phyloP scores from a whole-genome alignment of 2,888 invertebrate species.

The Tipula vernalis region DNA sequence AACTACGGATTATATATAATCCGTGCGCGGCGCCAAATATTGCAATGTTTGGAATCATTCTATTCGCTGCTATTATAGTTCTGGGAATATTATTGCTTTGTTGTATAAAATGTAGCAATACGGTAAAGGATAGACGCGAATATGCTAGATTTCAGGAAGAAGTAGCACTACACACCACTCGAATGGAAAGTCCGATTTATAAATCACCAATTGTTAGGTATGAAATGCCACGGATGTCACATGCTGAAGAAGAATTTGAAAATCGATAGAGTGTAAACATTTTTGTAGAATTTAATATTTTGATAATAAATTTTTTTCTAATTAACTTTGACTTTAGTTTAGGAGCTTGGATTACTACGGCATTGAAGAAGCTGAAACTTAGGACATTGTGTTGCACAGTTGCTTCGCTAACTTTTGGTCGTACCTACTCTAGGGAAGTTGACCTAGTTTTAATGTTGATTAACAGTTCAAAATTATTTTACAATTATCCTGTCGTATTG shows the following conservation, averaged over 20 bases:
- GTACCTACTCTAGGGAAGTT: too few species aligned
- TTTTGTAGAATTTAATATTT: background rate
- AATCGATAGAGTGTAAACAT: background rate
- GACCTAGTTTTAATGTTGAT: too few species aligned
- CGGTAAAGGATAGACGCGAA: conserved; percentile 40
- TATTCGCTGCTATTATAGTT: conserved; percentile 38
- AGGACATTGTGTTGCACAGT: too few species aligned
- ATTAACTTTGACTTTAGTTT: background rate
- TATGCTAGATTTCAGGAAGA: conserved; percentile 41
- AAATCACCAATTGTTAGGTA: conserved; percentile 46
- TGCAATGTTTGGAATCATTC: conserved; percentile 25
- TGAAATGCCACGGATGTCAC: conserved; percentile 37
- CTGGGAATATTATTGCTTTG: conserved; percentile 38
- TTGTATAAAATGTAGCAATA: conserved; percentile 34
- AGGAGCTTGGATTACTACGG: too few species aligned
- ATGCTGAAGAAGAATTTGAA: conserved; percentile 13
- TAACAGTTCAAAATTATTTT: too few species aligned
- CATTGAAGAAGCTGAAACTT: too few species aligned
- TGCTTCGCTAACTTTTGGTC: too few species aligned
- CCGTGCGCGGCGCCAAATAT: conserved; percentile 24
- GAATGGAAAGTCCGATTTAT: conserved; percentile 46
- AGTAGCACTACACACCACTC: conserved; percentile 35
- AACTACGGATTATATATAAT: conserved; percentile 24
- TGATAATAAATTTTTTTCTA: background rate
- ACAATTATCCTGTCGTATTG: too few species aligned